Evolutionary conservation across 2,113 vertebrate species (phyloP), one percentile per base, ranked within the genome.

Genomic region (Nesogale talazaci): DNA sequence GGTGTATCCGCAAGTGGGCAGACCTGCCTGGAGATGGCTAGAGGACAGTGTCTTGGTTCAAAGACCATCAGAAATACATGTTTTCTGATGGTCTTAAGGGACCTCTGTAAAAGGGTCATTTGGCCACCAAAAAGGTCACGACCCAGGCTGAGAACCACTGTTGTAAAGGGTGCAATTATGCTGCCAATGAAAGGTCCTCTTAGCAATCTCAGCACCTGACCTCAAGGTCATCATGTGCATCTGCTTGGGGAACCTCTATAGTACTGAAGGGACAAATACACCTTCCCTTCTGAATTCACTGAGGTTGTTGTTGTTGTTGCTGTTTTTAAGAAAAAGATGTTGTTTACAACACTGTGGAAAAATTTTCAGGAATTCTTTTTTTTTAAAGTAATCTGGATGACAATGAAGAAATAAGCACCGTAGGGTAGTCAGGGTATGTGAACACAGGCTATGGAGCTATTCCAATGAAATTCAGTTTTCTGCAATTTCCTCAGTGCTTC

Each of bases 291-390:
- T 61, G 59, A 20, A 61, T 61, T 61, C 12, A 22, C 31, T 19
- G n/a, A n/a, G n/a, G n/a, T n/a, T n/a, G n/a, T n/a, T 83, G 67
- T 52, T 46, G 42, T 46, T 46, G 42, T 46, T 46, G 42, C 10
- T 46, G 42, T 52, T 86, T 38, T 70, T 36, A 90, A 88, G 52
- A 63, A 79, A 75, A 86, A 77, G 31, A 38, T 14, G 22, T 56
- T 91, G 34, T 83, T 83, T 92, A 38, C 81, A 94, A 93, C 61
- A 81, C 16, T 61, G 63, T 46, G 22, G 79, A 20, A n/a, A 88
- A 88, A 82, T 78, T 22, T 25, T 46, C 69, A 72, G 46, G 22
- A 67, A 74, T 69, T 93, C 84, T 14, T 78, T 72, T 14, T 78
- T 72, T 72, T 52, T 8, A 52, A 96, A 85, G 75, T 81, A 86